Percentiles rank a stretch among this genome's conserved stretches.
Evolutionary conservation across 2,797 vertebrate species (phyloP).

Genomic region (Chaunax sp.): DNA sequence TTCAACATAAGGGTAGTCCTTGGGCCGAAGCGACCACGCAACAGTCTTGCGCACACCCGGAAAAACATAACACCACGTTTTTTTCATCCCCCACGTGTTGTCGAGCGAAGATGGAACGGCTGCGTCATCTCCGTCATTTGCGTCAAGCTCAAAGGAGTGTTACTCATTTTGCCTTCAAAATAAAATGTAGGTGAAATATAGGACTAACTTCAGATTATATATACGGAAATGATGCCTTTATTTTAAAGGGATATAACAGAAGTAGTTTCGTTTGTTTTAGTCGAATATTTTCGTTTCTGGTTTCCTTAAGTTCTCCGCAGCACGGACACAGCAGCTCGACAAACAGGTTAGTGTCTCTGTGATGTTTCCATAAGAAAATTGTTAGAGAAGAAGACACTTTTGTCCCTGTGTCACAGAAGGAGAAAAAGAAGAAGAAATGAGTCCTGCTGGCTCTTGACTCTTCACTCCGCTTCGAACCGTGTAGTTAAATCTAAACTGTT

Average conservation of each 20-base stretch:
- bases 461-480: no score
- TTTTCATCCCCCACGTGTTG: no score
- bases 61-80: constrained; percentile 49
- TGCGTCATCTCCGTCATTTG: no score
- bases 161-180: constrained; percentile 13
- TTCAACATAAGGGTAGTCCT: no score
- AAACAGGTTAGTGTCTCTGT: constrained; percentile 33
- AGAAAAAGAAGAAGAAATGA: no score
- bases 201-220: no score
- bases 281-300: rapidly evolving
- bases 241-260: constrained; percentile 25
- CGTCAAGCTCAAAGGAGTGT: no score
- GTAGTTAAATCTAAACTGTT: not conserved
- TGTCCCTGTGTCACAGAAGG: no score
- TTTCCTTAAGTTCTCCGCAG: not conserved
- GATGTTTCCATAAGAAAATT: no score
- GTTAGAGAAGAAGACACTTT: no score
- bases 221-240: not conserved
- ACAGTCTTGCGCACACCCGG: constrained; percentile 20
- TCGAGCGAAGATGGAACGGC: no score
- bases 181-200: constrained; percentile 18
- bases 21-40: not conserved
- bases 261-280: rapidly evolving
- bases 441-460: rapidly evolving
- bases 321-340: not conserved